These are phyloP conservation scores for Poecilia gillii DNA, from an alignment of 2,797 vertebrate genomes.

Conservation along the genomic window DNA sequence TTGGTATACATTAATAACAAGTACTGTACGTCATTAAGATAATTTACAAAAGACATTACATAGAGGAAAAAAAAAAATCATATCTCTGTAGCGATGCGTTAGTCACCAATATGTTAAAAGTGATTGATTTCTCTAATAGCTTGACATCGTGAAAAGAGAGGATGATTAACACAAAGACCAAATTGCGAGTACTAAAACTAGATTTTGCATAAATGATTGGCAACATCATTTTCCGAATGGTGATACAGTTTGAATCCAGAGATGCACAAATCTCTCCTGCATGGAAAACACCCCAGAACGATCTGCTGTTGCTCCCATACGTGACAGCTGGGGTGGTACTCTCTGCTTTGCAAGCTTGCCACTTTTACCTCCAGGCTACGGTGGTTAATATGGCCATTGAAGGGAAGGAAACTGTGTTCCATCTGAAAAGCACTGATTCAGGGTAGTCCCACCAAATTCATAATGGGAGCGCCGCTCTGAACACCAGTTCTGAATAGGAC, in stretches of 20 bases:
- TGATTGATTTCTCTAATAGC: not conserved
- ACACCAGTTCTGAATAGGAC: not conserved
- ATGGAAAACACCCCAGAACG: not conserved
- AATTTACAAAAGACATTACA: conserved; percentile 15
- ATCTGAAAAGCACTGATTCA: no score
- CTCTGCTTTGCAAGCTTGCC: not conserved
- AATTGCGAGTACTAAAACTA: not conserved
- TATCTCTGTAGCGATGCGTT: not conserved
- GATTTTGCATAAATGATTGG: not conserved
- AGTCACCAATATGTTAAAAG: not conserved
- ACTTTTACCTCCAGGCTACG: not conserved
- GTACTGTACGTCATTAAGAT: conserved; percentile 41
- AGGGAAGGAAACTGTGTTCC: no score
- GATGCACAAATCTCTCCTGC: not conserved
- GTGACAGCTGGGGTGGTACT: not conserved
- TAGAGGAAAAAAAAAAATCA: not conserved
- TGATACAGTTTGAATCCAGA: not conserved
- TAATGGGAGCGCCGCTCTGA: no score
- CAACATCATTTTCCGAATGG: not conserved
- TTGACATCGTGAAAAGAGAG: not conserved
- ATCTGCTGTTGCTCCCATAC: not conserved
- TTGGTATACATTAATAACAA: conserved; percentile 45
- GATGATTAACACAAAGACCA: not conserved
- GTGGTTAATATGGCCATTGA: not conserved
- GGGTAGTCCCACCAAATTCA: no score